Evolutionary conservation across 2,888 invertebrate species (phyloP).

Genomic region (Molorchus minor): DNA sequence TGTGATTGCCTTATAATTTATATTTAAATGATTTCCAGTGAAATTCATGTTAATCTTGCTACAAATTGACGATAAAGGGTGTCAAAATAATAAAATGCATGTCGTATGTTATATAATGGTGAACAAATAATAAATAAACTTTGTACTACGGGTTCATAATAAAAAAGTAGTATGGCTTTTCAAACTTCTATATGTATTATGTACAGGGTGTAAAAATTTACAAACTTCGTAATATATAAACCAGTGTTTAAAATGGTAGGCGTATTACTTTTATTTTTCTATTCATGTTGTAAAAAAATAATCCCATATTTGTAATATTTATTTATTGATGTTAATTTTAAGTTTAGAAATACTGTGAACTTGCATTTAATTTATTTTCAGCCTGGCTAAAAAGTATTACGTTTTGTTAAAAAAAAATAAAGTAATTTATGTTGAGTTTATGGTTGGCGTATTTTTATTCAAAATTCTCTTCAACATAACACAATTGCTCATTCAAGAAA

Average conservation of each 20-base stretch:
- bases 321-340: conserved; percentile 2
- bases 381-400: conserved; percentile 10
- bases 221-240: not conserved
- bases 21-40: too few species aligned
- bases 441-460: not conserved
- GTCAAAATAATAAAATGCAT: too few species aligned
- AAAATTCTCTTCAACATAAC: conserved; percentile 35
- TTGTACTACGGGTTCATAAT: too few species aligned
- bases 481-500: conserved; percentile 52
- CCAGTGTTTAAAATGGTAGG: not conserved
- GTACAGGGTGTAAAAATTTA: conserved; percentile 12
- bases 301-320: not conserved
- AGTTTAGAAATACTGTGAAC: not conserved
- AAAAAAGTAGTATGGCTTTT: too few species aligned
- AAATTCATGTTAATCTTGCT: too few species aligned
- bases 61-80: too few species aligned
- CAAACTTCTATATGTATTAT: not conserved
- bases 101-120: too few species aligned
- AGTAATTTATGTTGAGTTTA: conserved; percentile 21
- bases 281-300: not conserved
- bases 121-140: too few species aligned
- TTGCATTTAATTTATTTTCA: conserved; percentile 17
- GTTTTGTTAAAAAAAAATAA: conserved; percentile 19
- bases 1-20: too few species aligned
- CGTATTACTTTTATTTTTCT: not conserved